Evolutionary conservation across 1,140 invertebrate genomes (phyloP).

Genomic region (Centruroides vittatus): DNA sequence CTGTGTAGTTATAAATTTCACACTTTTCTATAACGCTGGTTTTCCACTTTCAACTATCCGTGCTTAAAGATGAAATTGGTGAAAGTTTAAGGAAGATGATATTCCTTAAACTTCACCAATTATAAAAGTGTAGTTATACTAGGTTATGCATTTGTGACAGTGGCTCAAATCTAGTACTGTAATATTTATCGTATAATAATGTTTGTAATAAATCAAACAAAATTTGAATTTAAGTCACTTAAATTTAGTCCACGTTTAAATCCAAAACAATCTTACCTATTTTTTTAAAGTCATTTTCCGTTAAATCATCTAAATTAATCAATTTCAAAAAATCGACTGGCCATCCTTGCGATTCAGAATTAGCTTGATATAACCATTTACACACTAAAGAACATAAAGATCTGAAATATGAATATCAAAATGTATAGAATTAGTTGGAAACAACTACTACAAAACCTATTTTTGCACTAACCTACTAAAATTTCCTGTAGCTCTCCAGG

Average conservation of each 20-base stretch:
- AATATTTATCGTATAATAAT: no score
- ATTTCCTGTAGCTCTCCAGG: constrained; percentile 72
- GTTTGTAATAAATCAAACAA: no score
- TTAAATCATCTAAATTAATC: constrained; percentile 61
- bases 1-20: no score
- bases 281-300: constrained; percentile 48
- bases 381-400: constrained; percentile 84
- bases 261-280: constrained; percentile 43
- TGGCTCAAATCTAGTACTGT: no score
- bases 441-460: no score
- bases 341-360: constrained; percentile 46
- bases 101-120: no score
- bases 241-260: constrained; percentile 27
- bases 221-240: background rate
- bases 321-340: constrained; percentile 51
- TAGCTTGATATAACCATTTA: constrained; percentile 75
- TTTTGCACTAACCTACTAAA: constrained; percentile 37
- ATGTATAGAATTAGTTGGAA: background rate
- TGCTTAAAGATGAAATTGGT: no score
- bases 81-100: no score
- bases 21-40: no score
- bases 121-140: no score
- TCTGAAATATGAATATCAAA: constrained; percentile 30
- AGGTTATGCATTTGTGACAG: no score
- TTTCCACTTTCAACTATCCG: no score